phyloP scores from a whole-genome alignment of 2,888 invertebrate species.

The Perithous albicinctus region DNA sequence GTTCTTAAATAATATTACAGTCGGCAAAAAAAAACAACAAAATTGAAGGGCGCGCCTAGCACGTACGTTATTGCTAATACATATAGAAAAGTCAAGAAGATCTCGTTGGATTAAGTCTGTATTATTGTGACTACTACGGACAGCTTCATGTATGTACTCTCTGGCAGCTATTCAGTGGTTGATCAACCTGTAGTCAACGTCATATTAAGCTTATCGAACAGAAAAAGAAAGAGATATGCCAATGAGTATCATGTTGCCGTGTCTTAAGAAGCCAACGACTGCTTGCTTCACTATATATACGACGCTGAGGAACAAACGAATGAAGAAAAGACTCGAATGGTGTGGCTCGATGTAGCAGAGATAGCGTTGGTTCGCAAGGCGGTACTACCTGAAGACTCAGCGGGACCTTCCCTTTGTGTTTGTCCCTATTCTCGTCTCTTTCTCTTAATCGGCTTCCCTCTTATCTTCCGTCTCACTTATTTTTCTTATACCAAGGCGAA shows the following conservation, averaged over 20 bases:
- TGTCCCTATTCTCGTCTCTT: constrained; percentile 60
- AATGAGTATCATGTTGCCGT: constrained; percentile 7
- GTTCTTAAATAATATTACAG: too few species aligned
- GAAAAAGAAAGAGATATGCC: constrained; percentile 21
- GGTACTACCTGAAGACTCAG: constrained; percentile 75
- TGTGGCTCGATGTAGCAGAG: constrained; percentile 49
- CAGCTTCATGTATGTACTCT: too few species aligned
- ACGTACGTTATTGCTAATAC: too few species aligned
- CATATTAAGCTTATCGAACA: background rate
- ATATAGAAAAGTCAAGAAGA: too few species aligned
- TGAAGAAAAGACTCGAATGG: constrained; percentile 64
- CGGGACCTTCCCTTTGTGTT: constrained; percentile 77
- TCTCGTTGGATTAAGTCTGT: too few species aligned
- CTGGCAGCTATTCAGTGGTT: too few species aligned
- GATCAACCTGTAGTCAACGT: too few species aligned
- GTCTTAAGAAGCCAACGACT: constrained; percentile 20
- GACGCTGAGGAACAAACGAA: constrained; percentile 36
- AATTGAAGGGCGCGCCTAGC: too few species aligned
- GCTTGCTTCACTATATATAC: too few species aligned
- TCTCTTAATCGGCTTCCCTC: constrained; percentile 15
- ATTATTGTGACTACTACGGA: too few species aligned
- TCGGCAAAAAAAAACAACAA: too few species aligned
- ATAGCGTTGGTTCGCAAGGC: constrained; percentile 48
- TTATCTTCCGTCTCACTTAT: constrained; percentile 51
- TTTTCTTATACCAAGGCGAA: constrained; percentile 71